Conservation (phyloP, 2,113 vertebrate species). For the Entomyzon cyanotis region DNA sequence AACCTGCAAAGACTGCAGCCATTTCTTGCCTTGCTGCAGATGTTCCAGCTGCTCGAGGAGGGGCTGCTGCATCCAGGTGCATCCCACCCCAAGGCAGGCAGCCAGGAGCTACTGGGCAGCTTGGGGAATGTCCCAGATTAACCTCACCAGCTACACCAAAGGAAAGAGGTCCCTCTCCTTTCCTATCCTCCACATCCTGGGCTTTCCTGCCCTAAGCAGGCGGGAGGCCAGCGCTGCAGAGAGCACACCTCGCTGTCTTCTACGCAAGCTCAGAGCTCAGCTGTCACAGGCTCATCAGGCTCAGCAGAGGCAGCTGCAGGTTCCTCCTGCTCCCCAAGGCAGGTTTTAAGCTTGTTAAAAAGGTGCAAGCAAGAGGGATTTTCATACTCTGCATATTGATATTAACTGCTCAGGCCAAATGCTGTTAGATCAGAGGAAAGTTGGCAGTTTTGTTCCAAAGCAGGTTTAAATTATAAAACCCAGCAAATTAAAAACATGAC, state of each 20-base stretch:
- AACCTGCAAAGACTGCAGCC: conserved; percentile 6
- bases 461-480: conserved; percentile 53
- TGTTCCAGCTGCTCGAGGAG: conserved; percentile 27
- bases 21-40: conserved; percentile 33
- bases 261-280: neutral
- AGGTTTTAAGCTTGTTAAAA: conserved; percentile 32
- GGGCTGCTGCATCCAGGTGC: neutral
- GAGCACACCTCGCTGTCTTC: neutral
- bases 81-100: neutral
- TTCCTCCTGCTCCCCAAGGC: conserved; percentile 31
- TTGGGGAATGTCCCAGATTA: neutral
- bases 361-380: conserved; percentile 44
- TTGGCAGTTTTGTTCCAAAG: conserved; percentile 29
- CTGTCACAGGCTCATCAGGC: neutral
- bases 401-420: conserved; percentile 40
- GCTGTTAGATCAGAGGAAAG: conserved; percentile 34
- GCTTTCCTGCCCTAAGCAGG: neutral
- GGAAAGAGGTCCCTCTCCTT: neutral
- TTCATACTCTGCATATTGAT: conserved; percentile 49
- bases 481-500: conserved; percentile 41
- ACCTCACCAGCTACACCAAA: neutral
- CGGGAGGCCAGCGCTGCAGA: neutral
- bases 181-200: neutral
- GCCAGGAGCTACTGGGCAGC: neutral
- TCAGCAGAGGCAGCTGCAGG: neutral